A percentile compares a stretch with the other conserved stretches of the same genome.
These are phyloP conservation scores for Arothron firmamentum DNA, from an alignment of 2,113 vertebrate species.

Conservation along the genomic window DNA sequence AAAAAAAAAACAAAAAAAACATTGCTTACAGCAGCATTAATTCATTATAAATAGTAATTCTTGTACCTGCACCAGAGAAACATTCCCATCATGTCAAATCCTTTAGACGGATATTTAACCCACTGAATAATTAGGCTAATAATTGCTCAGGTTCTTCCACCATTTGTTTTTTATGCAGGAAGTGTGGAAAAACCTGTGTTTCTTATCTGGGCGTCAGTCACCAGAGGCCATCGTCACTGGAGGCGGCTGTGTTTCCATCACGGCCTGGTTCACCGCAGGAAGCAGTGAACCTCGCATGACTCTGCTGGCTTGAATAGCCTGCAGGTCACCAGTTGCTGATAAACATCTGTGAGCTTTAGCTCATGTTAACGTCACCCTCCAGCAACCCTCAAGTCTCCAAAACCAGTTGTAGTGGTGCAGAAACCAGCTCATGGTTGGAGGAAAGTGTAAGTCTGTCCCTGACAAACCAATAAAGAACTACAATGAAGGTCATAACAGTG, in stretches of 20 bases:
- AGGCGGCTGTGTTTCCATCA: conserved; percentile 46
- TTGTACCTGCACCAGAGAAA: too few relatives aligned
- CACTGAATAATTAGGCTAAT: neutral
- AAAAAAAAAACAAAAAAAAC: too few relatives aligned
- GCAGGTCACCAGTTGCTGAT: conserved; percentile 42
- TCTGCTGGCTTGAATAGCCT: conserved; percentile 15
- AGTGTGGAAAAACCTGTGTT: conserved; percentile 38
- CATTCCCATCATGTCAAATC: neutral
- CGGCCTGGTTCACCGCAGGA: conserved; percentile 5
- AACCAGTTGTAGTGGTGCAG: neutral
- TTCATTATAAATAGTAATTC: too few relatives aligned
- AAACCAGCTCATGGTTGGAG: neutral
- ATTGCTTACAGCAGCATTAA: too few relatives aligned
- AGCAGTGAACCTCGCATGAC: conserved; percentile 11
- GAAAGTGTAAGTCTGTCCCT: neutral
- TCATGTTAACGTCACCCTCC: conserved; percentile 33
- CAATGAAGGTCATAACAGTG: too few relatives aligned
- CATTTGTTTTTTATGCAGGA: neutral
- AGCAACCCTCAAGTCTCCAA: neutral
- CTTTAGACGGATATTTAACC: too few relatives aligned
- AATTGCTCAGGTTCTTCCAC: neutral
- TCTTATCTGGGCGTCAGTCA: conserved; percentile 28
- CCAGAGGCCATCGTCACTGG: conserved; percentile 19
- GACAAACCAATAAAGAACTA: neutral
- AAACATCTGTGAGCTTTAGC: conserved; percentile 39